Evolutionary conservation across 2,888 invertebrate genomes (phyloP).

Genomic region (Vannuccia rotundouncinata): DNA sequence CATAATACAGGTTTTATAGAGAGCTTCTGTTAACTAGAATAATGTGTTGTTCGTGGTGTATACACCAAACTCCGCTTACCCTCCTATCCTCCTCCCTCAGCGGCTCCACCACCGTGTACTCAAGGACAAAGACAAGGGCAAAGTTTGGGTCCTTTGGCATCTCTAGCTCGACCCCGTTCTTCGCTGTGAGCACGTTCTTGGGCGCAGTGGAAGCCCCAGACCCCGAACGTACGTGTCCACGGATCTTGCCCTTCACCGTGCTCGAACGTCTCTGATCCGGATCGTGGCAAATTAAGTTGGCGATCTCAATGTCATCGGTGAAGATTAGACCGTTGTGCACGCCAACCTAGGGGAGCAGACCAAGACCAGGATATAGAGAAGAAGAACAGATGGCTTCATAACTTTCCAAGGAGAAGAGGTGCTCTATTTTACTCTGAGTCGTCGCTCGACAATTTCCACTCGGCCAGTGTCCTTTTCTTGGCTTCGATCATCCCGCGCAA

Average conservation of each 20-base stretch:
- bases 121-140: slow-evolving; percentile 51
- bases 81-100: slow-evolving; percentile 48
- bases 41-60: too few species aligned
- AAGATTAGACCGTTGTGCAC: slow-evolving; percentile 59
- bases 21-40: too few species aligned
- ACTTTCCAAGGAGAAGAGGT: too few species aligned
- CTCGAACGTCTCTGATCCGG: background rate
- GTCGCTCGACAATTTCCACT: background rate
- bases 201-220: background rate
- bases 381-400: too few species aligned
- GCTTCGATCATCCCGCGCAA: slow-evolving; percentile 5
- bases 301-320: slow-evolving; percentile 46
- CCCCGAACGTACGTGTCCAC: background rate
- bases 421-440: slow-evolving; percentile 22
- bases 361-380: too few species aligned
- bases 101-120: slow-evolving; percentile 53
- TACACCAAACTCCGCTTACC: slow-evolving; percentile 41
- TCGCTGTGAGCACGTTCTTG: slow-evolving; percentile 1
- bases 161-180: slow-evolving; percentile 19
- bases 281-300: slow-evolving; percentile 6
- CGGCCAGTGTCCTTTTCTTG: background rate
- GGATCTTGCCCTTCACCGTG: background rate
- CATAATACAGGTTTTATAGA: too few species aligned
- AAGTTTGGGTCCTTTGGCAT: slow-evolving; percentile 51
- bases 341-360: slow-evolving; percentile 56